Evolutionary conservation across 2,113 vertebrate species (phyloP).

Genomic region (Ammospiza caudacuta): DNA sequence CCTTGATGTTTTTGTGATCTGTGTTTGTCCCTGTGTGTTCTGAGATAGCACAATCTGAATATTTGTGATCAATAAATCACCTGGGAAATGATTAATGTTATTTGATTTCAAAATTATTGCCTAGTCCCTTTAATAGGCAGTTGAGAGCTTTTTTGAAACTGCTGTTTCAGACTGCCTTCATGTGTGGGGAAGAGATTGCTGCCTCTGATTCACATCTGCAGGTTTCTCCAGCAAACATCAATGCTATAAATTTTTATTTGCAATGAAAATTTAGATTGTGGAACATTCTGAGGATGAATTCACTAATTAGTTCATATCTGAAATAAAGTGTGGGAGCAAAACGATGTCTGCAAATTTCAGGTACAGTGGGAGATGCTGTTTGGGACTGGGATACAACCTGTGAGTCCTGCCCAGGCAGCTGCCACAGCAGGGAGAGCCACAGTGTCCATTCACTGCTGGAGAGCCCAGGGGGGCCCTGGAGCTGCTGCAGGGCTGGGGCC

Average conservation of each 20-base stretch:
- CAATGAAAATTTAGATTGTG: neutral
- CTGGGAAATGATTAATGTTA: neutral
- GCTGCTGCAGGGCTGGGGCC: neutral
- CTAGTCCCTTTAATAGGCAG: neutral
- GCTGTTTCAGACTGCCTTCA: neutral
- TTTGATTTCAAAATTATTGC: neutral
- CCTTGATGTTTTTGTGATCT: neutral
- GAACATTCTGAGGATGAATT: neutral
- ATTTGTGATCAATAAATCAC: neutral
- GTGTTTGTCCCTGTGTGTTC: neutral
- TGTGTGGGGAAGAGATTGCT: neutral
- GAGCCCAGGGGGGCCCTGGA: accelerated
- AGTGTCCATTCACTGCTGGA: neutral
- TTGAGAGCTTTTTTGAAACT: neutral
- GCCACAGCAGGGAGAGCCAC: neutral
- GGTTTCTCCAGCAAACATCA: neutral
- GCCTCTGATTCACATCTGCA: neutral
- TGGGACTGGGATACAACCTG: accelerated
- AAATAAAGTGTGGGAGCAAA: neutral
- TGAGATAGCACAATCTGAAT: neutral
- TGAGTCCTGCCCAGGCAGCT: neutral
- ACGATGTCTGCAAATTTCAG: neutral
- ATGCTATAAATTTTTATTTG: neutral
- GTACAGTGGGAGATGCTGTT: neutral
- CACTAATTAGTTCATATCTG: neutral